phyloP scores from a whole-genome alignment of 2,888 invertebrate genomes.

The Luperina nickerlii region DNA sequence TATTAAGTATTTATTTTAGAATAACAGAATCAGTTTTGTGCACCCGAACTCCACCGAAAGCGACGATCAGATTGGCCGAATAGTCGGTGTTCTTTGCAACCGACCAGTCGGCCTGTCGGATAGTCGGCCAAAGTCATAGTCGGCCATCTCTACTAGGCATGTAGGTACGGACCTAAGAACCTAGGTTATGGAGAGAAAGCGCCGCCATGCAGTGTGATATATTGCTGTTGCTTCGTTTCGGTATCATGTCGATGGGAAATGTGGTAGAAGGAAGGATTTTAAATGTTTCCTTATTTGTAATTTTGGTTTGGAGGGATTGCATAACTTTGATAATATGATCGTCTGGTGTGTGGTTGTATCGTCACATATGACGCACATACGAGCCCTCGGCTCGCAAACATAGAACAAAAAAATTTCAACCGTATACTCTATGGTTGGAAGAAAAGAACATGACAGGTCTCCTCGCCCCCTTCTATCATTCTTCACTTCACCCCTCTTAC shows the following conservation, averaged over 20 bases:
- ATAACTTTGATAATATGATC: neutral
- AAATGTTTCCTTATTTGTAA: slow-evolving; percentile 12
- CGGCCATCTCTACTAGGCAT: neutral
- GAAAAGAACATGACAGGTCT: no score
- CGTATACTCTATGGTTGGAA: no score
- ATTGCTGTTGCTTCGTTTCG: neutral
- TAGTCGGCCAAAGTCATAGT: neutral
- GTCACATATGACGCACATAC: neutral
- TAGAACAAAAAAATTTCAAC: no score
- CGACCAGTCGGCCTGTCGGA: neutral
- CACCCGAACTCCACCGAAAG: neutral
- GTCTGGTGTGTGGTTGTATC: neutral
- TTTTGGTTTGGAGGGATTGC: slow-evolving; percentile 4
- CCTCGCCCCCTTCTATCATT: no score
- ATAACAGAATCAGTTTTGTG: neutral
- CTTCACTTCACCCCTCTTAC: no score
- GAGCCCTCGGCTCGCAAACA: no score
- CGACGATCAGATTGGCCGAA: neutral
- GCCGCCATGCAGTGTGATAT: slow-evolving; percentile 11
- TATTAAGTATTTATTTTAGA: neutral
- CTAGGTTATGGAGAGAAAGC: slow-evolving; percentile 34
- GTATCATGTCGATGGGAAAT: neutral
- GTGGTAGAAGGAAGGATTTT: neutral
- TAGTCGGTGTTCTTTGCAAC: neutral
- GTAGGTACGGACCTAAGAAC: neutral